Evolutionary conservation across 1,140 invertebrate species (phyloP), one percentile per base, ranked within the genome.

Genomic region (Idris sp.): DNA sequence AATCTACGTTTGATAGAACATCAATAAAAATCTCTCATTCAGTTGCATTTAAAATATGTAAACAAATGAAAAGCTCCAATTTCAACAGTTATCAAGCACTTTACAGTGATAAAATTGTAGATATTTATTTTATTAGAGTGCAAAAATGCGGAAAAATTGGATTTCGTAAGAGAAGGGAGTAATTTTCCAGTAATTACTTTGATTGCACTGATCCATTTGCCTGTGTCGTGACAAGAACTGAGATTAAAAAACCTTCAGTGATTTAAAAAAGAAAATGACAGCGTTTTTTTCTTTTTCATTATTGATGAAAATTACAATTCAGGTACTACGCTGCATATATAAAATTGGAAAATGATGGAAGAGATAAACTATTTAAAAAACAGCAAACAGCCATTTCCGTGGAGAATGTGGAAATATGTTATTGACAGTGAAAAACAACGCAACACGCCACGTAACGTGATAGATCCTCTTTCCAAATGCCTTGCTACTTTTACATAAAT

Each of bases 351-450:
- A 48, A 67, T 67, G 62, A 67, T 67, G 49, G 61, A 54, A 56
- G 62, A 67, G 62, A 38, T 35, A 15, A 19, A 18, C 26, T 67
- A 48, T 56, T 67, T 56, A 56, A 56, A 56, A 56, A 67, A 67
- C 49, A 67, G 31, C 62, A 67, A 56, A 67, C 26, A 49, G 13
- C 41, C 41, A 67, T 56, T 48, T 46, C 35, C 33, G 25, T 46
- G 25, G 40, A 67, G 48, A 67, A 30, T 40, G 33, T 48, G 48
- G 51, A 67, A 67, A 56, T 67, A 31, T 67, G 33, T 67, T 67
- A 67, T 67, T 56, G 62, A 67, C 51, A 67, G 51, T 44, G 33
- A 67, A 54, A 67, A 56, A 67, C 61, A 67, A 31, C 43, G 46
- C 14, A 35, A 18, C 62, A 25, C 14, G 31, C 11, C 26, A 36